These are phyloP conservation scores for Eupithecia inturbata DNA, from an alignment of 2,888 invertebrate species.

Conservation along the genomic window DNA sequence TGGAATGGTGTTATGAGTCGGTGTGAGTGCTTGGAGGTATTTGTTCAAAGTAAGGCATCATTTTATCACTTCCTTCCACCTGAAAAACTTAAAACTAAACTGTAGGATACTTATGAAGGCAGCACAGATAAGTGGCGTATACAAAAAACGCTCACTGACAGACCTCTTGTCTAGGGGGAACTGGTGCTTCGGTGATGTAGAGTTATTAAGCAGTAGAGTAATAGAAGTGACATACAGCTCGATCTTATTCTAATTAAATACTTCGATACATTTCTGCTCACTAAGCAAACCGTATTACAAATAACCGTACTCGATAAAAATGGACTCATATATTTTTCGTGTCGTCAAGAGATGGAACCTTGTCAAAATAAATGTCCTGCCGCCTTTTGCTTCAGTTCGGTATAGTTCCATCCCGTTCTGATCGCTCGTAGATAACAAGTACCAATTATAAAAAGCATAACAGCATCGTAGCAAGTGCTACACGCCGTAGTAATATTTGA, in stretches of 20 bases:
- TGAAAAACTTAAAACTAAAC: background rate
- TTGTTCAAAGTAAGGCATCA: too few species aligned
- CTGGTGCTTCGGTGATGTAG: background rate
- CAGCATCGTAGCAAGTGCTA: background rate
- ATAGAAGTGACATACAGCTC: background rate
- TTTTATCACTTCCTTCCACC: background rate
- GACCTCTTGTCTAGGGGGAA: constrained; percentile 5
- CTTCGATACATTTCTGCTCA: background rate
- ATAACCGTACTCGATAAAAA: background rate
- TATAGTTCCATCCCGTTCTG: background rate
- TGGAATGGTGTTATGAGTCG: too few species aligned
- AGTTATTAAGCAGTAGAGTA: background rate
- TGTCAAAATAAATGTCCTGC: background rate
- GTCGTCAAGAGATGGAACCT: background rate
- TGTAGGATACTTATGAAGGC: background rate
- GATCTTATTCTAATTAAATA: background rate
- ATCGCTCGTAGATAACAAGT: background rate
- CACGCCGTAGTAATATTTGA: background rate
- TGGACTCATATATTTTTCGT: background rate
- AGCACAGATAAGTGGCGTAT: background rate
- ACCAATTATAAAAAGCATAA: background rate
- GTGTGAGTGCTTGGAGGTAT: too few species aligned
- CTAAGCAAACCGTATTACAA: background rate
- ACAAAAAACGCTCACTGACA: background rate
- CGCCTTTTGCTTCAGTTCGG: background rate